Percentiles rank a stretch among this genome's conserved stretches.
Evolutionary conservation across 2,888 invertebrate genomes (phyloP).

Genomic region (Cosmopolites sordidus): DNA sequence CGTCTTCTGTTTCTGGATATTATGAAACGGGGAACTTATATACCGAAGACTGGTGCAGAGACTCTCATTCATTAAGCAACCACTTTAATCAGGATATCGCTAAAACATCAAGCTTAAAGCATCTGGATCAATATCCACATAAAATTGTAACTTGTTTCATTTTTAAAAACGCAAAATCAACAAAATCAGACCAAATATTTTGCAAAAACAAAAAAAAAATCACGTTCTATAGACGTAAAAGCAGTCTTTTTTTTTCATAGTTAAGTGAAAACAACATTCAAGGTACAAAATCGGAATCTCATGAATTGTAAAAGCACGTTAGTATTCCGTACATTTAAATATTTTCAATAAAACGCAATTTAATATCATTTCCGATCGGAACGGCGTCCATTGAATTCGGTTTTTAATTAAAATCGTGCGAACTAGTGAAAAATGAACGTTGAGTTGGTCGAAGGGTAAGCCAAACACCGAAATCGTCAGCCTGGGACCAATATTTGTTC

Average conservation of each 20-base stretch:
- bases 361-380: slow-evolving; percentile 14
- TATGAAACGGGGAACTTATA: too few relatives aligned
- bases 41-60: too few relatives aligned
- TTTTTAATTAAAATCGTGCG: slow-evolving; percentile 7
- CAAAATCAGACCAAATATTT: too few relatives aligned
- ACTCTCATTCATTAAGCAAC: too few relatives aligned
- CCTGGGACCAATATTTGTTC: slow-evolving; percentile 29
- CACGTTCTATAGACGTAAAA: too few relatives aligned
- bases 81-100: too few relatives aligned
- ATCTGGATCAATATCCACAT: too few relatives aligned
- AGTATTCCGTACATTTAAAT: slow-evolving; percentile 26
- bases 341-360: slow-evolving; percentile 25
- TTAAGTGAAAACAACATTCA: slow-evolving; percentile 13
- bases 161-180: too few relatives aligned
- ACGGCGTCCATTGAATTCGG: background rate
- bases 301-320: slow-evolving; percentile 23
- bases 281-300: slow-evolving; percentile 17
- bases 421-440: slow-evolving; percentile 1
- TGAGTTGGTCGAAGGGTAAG: slow-evolving; percentile 19
- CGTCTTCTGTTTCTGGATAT: too few relatives aligned
- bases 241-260: background rate
- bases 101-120: too few relatives aligned
- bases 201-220: too few relatives aligned
- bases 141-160: too few relatives aligned
- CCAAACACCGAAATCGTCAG: slow-evolving; percentile 17